phyloP scores from a whole-genome alignment of 2,888 invertebrate species.

The Eurytoma californica region DNA sequence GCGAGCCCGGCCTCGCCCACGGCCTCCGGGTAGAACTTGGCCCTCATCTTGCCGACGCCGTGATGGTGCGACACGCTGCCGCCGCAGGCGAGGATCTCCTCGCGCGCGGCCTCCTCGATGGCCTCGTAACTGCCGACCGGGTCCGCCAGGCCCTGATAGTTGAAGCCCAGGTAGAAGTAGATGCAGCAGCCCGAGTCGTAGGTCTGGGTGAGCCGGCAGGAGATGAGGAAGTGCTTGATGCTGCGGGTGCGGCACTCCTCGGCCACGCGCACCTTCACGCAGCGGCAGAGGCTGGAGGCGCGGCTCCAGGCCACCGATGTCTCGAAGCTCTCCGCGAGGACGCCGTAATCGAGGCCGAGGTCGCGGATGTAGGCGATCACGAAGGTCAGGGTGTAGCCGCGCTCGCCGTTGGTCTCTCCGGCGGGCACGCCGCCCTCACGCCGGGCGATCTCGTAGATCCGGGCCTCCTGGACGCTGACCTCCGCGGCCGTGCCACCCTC shows the following conservation, averaged over 20 bases:
- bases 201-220: slow-evolving; percentile 94
- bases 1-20: slow-evolving; percentile 89
- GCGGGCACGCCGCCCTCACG: slow-evolving; percentile 89
- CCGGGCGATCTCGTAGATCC: slow-evolving; percentile 87
- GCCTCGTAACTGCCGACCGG: slow-evolving; percentile 89
- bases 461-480: slow-evolving; percentile 85
- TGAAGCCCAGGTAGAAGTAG: slow-evolving; percentile 95
- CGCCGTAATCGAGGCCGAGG: slow-evolving; percentile 89
- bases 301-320: slow-evolving; percentile 99
- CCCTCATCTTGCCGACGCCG: slow-evolving; percentile 94
- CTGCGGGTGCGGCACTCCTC: slow-evolving; percentile 79
- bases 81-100: slow-evolving; percentile 93
- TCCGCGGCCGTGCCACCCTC: slow-evolving; percentile 86
- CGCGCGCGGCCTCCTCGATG: slow-evolving; percentile 91
- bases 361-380: slow-evolving; percentile 99
- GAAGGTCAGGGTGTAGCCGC: slow-evolving; percentile 97
- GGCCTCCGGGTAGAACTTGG: slow-evolving; percentile 89
- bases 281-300: slow-evolving; percentile 86
- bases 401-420: slow-evolving; percentile 94
- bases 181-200: slow-evolving; percentile 98
- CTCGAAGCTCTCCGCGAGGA: slow-evolving; percentile 98
- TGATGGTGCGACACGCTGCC: slow-evolving; percentile 98
- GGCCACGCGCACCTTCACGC: slow-evolving; percentile 89
- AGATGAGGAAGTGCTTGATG: slow-evolving; percentile 82
- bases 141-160: slow-evolving; percentile 79